These are phyloP conservation scores for Planiliza haematocheilus DNA, from an alignment of 2,113 vertebrate species.

Conservation along the genomic window DNA sequence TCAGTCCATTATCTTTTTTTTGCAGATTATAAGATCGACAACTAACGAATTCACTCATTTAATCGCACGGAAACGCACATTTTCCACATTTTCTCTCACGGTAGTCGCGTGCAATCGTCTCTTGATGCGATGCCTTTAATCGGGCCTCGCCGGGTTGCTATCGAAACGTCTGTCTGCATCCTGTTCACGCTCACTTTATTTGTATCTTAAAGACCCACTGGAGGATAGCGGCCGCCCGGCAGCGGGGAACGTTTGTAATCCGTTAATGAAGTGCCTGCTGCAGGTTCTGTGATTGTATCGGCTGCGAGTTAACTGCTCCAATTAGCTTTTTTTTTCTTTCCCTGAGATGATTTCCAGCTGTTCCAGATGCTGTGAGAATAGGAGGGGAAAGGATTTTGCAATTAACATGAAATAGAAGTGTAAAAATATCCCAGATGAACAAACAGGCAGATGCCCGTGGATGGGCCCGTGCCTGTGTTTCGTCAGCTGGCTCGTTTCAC, in stretches of 20 bases:
- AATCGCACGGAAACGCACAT: not conserved
- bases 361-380: slow-evolving; percentile 24
- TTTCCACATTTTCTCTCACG: not conserved
- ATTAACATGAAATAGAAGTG: slow-evolving; percentile 16
- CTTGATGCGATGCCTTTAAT: no score
- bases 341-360: slow-evolving; percentile 55
- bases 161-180: slow-evolving; percentile 8
- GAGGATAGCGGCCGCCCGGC: slow-evolving; percentile 11
- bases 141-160: not conserved
- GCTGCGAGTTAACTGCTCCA: slow-evolving; percentile 11
- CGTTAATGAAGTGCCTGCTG: slow-evolving; percentile 41
- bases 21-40: no score
- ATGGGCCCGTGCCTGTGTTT: not conserved
- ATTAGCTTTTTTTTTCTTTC: slow-evolving; percentile 8
- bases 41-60: not conserved
- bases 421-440: slow-evolving; percentile 8
- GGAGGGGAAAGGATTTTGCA: not conserved
- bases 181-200: slow-evolving; percentile 13
- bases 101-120: no score
- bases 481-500: not conserved
- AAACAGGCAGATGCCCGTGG: slow-evolving; percentile 17
- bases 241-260: slow-evolving; percentile 11
- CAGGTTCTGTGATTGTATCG: slow-evolving; percentile 11
- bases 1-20: no score
- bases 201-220: not conserved